These are phyloP conservation scores for Protophormia terraenovae DNA, from an alignment of 2,888 invertebrate genomes.

Conservation along the genomic window DNA sequence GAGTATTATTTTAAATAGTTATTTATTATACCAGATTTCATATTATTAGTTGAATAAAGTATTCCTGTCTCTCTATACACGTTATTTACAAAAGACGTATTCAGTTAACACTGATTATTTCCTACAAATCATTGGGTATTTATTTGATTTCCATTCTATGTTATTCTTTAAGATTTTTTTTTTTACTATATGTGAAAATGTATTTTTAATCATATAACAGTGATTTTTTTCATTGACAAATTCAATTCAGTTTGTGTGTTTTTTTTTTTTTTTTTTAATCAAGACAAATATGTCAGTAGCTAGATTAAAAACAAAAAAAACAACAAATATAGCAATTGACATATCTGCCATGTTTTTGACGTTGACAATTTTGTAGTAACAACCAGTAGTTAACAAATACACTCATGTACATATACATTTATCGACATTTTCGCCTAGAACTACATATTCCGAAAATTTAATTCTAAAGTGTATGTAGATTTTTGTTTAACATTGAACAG, in stretches of 20 bases:
- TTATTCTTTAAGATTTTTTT: background rate
- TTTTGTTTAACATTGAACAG: too few species aligned
- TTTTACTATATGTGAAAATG: background rate
- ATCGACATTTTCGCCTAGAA: background rate
- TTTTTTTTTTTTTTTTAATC: constrained; percentile 35
- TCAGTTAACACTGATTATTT: constrained; percentile 47
- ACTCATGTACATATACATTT: background rate
- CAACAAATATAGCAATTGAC: background rate
- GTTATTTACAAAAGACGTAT: constrained; percentile 42
- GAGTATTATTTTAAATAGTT: background rate
- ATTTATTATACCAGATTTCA: constrained; percentile 65
- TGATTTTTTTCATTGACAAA: constrained; percentile 47
- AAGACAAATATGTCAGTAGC: constrained; percentile 16
- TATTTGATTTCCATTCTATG: constrained; percentile 39
- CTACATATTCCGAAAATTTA: too few species aligned
- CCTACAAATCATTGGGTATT: constrained; percentile 33
- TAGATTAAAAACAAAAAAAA: constrained; percentile 36
- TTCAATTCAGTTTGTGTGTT: background rate
- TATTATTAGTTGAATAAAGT: constrained; percentile 5
- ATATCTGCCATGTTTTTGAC: background rate
- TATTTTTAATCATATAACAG: constrained; percentile 44
- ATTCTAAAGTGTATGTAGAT: too few species aligned
- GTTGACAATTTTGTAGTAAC: background rate
- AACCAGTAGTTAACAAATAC: background rate
- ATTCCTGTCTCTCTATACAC: constrained; percentile 20